A percentile compares a stretch with the other conserved stretches of the same genome.
Evolutionary conservation across 2,888 invertebrate genomes (phyloP).

Genomic region (Hydraecia micacea): DNA sequence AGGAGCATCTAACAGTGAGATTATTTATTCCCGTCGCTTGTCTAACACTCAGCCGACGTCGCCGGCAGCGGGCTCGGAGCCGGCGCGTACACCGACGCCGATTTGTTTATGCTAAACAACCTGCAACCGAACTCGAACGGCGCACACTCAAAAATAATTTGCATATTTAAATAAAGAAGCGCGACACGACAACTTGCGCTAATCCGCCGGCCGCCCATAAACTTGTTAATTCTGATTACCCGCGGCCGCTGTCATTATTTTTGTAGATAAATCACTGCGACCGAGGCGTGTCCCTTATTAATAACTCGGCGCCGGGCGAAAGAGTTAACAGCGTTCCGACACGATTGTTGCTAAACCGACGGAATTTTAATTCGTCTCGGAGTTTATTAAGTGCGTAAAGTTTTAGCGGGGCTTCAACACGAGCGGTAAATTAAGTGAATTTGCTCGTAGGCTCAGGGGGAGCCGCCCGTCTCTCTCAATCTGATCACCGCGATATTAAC

Average conservation of each 20-base stretch:
- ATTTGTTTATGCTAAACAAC: slow-evolving; percentile 87
- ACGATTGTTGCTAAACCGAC: slow-evolving; percentile 88
- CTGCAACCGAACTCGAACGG: slow-evolving; percentile 78
- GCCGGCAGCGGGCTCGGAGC: slow-evolving; percentile 25
- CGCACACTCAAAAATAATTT: slow-evolving; percentile 84
- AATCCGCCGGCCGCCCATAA: slow-evolving; percentile 72
- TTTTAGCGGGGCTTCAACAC: slow-evolving; percentile 83
- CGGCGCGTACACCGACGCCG: slow-evolving; percentile 62
- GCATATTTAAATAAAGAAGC: slow-evolving; percentile 83
- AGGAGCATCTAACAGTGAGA: slow-evolving; percentile 81
- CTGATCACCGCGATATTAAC: slow-evolving; percentile 81
- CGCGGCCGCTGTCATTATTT: slow-evolving; percentile 74
- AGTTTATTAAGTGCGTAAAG: slow-evolving; percentile 90
- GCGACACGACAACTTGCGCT: slow-evolving; percentile 75
- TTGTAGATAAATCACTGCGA: slow-evolving; percentile 81
- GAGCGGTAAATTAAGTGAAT: slow-evolving; percentile 87
- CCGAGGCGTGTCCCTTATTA: slow-evolving; percentile 83
- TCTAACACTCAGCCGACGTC: slow-evolving; percentile 73
- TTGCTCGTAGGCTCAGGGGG: slow-evolving; percentile 79
- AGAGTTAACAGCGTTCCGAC: slow-evolving; percentile 86
- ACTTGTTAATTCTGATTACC: slow-evolving; percentile 82
- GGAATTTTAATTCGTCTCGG: slow-evolving; percentile 89
- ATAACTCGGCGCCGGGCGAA: slow-evolving; percentile 80
- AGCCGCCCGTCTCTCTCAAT: slow-evolving; percentile 75
- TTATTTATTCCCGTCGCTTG: slow-evolving; percentile 83